Conservation (phyloP, 2,797 vertebrate genomes). For the Lacerta bilineata region DNA sequence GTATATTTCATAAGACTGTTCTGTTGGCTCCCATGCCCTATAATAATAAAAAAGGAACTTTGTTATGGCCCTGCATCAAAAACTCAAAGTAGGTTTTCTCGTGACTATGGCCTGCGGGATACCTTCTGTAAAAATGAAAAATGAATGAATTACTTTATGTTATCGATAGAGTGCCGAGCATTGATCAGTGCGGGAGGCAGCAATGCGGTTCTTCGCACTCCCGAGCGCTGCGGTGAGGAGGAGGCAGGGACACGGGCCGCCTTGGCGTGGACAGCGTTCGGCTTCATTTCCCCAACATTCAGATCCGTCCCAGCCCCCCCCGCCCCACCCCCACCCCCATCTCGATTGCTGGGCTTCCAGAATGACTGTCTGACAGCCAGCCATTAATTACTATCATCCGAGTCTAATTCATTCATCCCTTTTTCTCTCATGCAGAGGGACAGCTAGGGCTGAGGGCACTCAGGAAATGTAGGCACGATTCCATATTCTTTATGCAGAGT, state of each 20-base stretch:
- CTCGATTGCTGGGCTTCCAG: slow-evolving; percentile 73
- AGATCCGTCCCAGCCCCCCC: slow-evolving; percentile 33
- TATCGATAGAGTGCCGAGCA: slow-evolving; percentile 71
- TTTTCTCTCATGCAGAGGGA: slow-evolving; percentile 84
- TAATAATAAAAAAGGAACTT: slow-evolving; percentile 45
- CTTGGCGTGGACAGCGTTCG: slow-evolving; percentile 64
- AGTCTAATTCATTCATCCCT: slow-evolving; percentile 86
- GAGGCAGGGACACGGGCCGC: slow-evolving; percentile 51
- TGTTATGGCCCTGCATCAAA: slow-evolving; percentile 72
- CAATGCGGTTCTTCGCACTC: slow-evolving; percentile 19
- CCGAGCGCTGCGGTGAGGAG: slow-evolving; percentile 34
- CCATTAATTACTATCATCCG: slow-evolving; percentile 87
- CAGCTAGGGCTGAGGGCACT: slow-evolving; percentile 85
- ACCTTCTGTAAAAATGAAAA: slow-evolving; percentile 77
- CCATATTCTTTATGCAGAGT: slow-evolving; percentile 85
- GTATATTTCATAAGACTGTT: slow-evolving; percentile 78
- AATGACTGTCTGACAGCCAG: slow-evolving; percentile 84
- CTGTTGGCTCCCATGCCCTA: slow-evolving; percentile 71
- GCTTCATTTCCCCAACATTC: slow-evolving; percentile 71
- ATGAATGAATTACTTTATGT: slow-evolving; percentile 79
- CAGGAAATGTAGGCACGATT: slow-evolving; percentile 86
- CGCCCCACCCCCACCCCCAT: not conserved
- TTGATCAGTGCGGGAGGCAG: slow-evolving; percentile 74
- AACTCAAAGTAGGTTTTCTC: slow-evolving; percentile 62
- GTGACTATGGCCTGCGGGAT: slow-evolving; percentile 72